phyloP scores from a whole-genome alignment of 2,113 vertebrate genomes.

The Melospiza georgiana region DNA sequence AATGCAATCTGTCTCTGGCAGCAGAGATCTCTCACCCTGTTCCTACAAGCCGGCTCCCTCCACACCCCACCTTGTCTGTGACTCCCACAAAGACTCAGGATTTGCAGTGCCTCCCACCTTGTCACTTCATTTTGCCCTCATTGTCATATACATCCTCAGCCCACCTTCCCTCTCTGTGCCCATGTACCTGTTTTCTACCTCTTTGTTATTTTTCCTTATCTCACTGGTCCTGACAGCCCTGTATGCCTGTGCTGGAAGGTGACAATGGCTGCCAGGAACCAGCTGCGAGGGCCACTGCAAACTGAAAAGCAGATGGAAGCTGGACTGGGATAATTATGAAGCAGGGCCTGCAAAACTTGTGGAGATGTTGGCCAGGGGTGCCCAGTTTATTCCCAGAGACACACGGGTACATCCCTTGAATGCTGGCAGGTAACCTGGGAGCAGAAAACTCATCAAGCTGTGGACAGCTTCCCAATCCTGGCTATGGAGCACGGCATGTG shows the following conservation, averaged over 20 bases:
- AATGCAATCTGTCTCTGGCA: neutral
- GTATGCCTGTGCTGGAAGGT: neutral
- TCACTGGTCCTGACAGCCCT: neutral
- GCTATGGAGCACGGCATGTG: neutral
- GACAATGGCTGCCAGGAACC: conserved; percentile 8
- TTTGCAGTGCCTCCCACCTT: neutral
- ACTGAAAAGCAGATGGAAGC: neutral
- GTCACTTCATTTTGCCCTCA: neutral
- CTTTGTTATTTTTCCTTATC: neutral
- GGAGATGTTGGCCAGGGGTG: neutral
- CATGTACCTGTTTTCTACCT: neutral
- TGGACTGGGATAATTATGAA: neutral
- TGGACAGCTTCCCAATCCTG: neutral
- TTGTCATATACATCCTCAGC: neutral
- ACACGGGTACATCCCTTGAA: neutral
- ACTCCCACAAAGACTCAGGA: neutral
- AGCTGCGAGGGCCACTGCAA: neutral
- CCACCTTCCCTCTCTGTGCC: neutral
- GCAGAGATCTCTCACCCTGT: neutral
- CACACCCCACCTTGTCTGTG: accelerated
- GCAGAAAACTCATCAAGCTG: neutral
- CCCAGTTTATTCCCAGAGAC: neutral
- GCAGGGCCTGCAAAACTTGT: neutral
- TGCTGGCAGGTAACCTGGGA: neutral
- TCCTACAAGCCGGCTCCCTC: neutral